Base-by-base conservation (phyloP, 2,888 invertebrate species). In the Netelia fuscicornis region DNA sequence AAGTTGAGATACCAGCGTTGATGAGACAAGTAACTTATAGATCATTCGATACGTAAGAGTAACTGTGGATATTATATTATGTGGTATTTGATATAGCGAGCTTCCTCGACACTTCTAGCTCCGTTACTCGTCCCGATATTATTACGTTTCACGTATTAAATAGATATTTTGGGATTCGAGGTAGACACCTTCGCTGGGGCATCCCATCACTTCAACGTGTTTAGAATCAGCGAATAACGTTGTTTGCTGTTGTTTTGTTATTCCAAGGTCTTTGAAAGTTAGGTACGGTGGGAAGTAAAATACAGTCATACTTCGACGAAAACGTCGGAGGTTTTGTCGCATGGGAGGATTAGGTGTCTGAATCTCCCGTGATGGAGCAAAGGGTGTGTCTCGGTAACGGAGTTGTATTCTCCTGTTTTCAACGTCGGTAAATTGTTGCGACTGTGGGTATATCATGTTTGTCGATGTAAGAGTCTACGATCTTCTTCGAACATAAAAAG, bases 1-100 rank as follows among this genome's bases (percentile, higher is more conserved):
- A 85, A 85, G 85, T 85, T 85, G 75, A 82, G 79, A 85, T 75
- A 68, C 65, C 75, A 37, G 52, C 42, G 56, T 84, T 67, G 17
- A 25, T 65, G 56, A 70, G 81, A 77, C 68, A 62, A 81, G 74
- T 71, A 70, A 75, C 74, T 58, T 37, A 56, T 56, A 42, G 58
- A 52, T 54, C 58, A 17, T 25, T 58, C 20, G 70, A 58, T 48
- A 56, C 23, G 9, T 30, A 54, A 13, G 62, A 58, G 54, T 54
- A 70, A 10, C 30, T 70, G 9, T 9, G 56, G 17, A 56, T 42
- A 52, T 13, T 9, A 60, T 37, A 44, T 10, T n/a, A 23, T n/a
- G 62, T 17, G 54, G 25, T 64, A 64, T 71, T 77, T 58, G 72
- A 56, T 77, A 56, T 82, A 82, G 65, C 70, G 65, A 82, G 65